Conservation (phyloP, 2,113 vertebrate species). For the Protobothrops flavoviridis region DNA sequence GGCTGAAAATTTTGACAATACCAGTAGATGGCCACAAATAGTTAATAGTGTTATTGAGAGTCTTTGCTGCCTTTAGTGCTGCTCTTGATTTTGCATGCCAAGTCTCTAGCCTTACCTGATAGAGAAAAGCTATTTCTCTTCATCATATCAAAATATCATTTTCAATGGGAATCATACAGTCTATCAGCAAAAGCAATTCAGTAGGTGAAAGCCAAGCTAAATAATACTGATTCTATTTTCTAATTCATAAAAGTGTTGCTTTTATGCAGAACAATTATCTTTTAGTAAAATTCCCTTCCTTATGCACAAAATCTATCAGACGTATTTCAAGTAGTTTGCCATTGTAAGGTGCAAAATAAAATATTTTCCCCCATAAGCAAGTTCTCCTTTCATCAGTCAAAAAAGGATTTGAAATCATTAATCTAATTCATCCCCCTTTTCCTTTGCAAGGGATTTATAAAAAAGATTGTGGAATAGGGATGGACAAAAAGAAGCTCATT, state of each 20-base stretch:
- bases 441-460: background rate
- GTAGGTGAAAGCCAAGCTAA: background rate
- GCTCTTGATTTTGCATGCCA: background rate
- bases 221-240: background rate
- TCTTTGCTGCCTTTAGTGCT: background rate
- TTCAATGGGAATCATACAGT: background rate
- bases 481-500: background rate
- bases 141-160: background rate
- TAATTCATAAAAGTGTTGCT: background rate
- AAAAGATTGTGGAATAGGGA: background rate
- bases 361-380: background rate
- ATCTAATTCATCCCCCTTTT: background rate
- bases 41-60: background rate
- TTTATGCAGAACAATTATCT: background rate
- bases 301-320: background rate
- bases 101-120: background rate
- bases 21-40: background rate
- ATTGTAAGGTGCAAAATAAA: background rate
- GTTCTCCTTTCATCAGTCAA: background rate
- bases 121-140: background rate
- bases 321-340: background rate
- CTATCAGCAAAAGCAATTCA: background rate
- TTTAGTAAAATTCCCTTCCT: background rate
- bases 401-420: background rate
- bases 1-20: background rate